A percentile compares a stretch with the other conserved stretches of the same genome.
Conservation (phyloP, 2,113 vertebrate species). For the Cranoglanis bouderius region DNA sequence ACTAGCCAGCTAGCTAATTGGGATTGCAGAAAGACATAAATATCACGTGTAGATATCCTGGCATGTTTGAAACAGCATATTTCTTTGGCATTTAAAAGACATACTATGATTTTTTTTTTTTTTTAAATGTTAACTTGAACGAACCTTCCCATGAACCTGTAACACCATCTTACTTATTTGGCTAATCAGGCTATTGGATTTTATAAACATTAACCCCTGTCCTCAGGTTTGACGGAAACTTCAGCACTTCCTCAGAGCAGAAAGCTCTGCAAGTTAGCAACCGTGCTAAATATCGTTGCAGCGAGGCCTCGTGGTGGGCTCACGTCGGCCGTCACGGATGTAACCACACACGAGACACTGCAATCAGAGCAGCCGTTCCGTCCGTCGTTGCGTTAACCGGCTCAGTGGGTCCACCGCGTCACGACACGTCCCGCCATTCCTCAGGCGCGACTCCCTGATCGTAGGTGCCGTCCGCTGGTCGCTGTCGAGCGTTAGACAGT, state of each 20-base stretch:
- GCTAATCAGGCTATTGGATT: neutral
- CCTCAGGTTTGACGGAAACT: neutral
- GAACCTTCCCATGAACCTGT: neutral
- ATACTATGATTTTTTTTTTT: neutral
- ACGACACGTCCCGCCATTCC: conserved; percentile 46
- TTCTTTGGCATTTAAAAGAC: neutral
- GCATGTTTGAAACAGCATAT: neutral
- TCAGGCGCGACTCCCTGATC: conserved; percentile 27
- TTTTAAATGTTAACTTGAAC: no score
- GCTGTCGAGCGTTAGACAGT: conserved; percentile 32
- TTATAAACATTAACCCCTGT: neutral
- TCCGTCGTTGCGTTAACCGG: conserved; percentile 1
- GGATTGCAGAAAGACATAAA: neutral
- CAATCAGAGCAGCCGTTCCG: conserved; percentile 27
- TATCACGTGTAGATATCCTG: neutral
- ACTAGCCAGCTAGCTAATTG: neutral
- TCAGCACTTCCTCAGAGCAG: neutral
- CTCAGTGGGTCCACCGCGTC: conserved; percentile 6
- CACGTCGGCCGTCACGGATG: neutral
- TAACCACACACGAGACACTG: conserved; percentile 23
- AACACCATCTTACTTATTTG: neutral
- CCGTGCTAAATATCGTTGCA: neutral
- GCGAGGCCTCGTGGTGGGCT: neutral
- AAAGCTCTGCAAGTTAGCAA: neutral
- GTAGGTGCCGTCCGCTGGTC: conserved; percentile 6